phyloP scores from a whole-genome alignment of 2,113 vertebrate species.

The Pipra filicauda region DNA sequence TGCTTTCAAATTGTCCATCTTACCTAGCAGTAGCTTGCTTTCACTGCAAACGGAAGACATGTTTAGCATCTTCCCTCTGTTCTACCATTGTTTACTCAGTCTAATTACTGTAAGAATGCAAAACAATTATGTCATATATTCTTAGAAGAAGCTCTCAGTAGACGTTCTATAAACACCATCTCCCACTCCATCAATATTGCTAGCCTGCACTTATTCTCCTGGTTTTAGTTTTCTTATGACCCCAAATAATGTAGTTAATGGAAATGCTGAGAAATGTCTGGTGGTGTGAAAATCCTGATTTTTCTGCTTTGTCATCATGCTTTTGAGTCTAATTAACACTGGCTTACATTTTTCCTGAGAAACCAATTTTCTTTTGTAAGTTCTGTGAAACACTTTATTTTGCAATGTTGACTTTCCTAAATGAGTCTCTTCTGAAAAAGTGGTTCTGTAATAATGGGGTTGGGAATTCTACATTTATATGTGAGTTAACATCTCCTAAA shows the following conservation, averaged over 20 bases:
- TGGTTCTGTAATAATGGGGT: not conserved
- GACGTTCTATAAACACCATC: not conserved
- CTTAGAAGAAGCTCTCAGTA: not conserved
- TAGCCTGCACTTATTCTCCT: not conserved
- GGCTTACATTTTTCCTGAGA: not conserved
- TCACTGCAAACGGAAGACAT: not conserved
- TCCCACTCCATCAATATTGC: not conserved
- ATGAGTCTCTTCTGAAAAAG: not conserved
- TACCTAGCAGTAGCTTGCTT: not conserved
- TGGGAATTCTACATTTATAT: not conserved
- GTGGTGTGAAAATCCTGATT: not conserved
- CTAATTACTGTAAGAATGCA: not conserved
- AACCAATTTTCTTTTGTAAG: not conserved
- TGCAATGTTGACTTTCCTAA: not conserved
- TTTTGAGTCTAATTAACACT: conserved; percentile 20
- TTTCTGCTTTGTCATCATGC: not conserved
- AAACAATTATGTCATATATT: not conserved
- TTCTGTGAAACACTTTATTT: conserved; percentile 3
- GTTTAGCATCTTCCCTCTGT: not conserved
- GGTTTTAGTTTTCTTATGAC: not conserved
- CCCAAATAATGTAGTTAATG: not conserved
- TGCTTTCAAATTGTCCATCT: not conserved
- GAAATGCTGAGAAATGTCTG: not conserved
- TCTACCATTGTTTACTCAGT: not conserved
- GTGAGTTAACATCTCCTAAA: not conserved